Conservation (phyloP, 2,888 invertebrate genomes). For the Clepsis dumicolana region DNA sequence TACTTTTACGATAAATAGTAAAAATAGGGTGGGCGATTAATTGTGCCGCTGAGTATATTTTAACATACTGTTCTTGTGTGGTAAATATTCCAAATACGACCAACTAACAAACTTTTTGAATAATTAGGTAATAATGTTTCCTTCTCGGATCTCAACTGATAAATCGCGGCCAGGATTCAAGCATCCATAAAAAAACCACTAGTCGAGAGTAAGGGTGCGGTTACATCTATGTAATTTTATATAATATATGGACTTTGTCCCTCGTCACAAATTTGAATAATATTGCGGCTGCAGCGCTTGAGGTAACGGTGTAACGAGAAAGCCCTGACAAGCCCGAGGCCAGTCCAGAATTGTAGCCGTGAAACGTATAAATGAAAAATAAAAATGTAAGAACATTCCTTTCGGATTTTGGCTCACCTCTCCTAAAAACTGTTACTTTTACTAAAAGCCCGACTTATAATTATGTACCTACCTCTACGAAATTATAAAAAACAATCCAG, state of each 20-base stretch:
- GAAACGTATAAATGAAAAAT: conserved; percentile 64
- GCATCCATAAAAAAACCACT: conserved; percentile 4
- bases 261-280: conserved; percentile 9
- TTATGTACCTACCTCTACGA: neutral
- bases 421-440: neutral
- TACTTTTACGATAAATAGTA: too few species aligned
- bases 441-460: neutral
- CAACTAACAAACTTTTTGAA: too few species aligned
- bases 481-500: neutral
- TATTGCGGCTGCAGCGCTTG: conserved; percentile 34
- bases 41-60: too few species aligned
- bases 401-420: neutral
- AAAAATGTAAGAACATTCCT: conserved; percentile 56
- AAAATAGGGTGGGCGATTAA: too few species aligned
- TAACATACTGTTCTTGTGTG: too few species aligned
- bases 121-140: too few species aligned
- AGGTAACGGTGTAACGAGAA: conserved; percentile 51
- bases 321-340: conserved; percentile 53
- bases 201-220: neutral
- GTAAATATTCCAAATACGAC: too few species aligned
- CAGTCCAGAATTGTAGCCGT: conserved; percentile 56
- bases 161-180: neutral
- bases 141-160: neutral
- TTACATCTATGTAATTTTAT: neutral
- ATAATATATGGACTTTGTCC: neutral